phyloP scores from a whole-genome alignment of 2,888 invertebrate genomes.

The Dichetophora obliterata region DNA sequence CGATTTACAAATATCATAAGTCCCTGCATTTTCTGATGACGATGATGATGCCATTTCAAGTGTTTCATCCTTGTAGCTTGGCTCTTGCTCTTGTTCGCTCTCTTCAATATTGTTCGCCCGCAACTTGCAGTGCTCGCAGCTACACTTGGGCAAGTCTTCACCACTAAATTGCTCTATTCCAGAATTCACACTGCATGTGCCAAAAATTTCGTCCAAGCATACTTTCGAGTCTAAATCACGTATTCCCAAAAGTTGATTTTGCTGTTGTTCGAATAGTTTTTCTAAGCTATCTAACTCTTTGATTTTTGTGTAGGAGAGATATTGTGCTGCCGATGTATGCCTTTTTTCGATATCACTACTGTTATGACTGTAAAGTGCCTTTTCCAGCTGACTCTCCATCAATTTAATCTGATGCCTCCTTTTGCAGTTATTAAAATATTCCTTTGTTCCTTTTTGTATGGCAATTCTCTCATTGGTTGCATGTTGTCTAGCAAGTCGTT shows the following conservation, averaged over 20 bases:
- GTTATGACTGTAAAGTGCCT: slow-evolving; percentile 1
- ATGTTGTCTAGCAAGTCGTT: neutral
- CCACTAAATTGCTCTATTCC: too few relatives aligned
- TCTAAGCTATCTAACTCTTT: neutral
- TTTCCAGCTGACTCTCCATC: slow-evolving; percentile 6
- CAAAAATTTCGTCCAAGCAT: too few relatives aligned
- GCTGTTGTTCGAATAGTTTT: neutral
- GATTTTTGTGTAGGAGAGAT: neutral
- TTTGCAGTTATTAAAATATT: slow-evolving; percentile 36
- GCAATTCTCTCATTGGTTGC: neutral
- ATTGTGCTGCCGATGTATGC: neutral
- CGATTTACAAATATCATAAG: too few relatives aligned
- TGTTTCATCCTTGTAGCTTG: too few relatives aligned
- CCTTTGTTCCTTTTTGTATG: slow-evolving; percentile 36
- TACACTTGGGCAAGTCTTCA: too few relatives aligned
- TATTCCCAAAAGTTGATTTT: neutral
- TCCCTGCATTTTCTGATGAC: too few relatives aligned
- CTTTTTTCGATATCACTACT: neutral
- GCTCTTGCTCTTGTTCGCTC: too few relatives aligned
- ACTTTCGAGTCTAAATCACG: too few relatives aligned
- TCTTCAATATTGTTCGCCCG: too few relatives aligned
- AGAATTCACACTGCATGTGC: too few relatives aligned
- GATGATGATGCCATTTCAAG: too few relatives aligned
- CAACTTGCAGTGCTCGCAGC: too few relatives aligned
- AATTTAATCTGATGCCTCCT: neutral